These are phyloP conservation scores for Papilio protenor DNA, from an alignment of 2,888 invertebrate genomes.

Conservation along the genomic window DNA sequence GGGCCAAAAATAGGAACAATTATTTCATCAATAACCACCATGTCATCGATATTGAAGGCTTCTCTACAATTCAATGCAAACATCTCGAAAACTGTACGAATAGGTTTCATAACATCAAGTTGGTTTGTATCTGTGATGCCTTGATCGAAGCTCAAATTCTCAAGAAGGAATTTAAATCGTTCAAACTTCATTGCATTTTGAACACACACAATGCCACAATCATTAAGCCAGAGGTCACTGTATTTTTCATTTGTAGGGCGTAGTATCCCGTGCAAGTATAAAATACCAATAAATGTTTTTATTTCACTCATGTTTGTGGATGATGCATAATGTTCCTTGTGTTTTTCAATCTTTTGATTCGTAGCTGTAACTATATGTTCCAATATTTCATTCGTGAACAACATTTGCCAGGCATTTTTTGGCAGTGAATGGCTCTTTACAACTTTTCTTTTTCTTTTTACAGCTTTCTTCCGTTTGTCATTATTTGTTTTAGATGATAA, in stretches of 20 bases:
- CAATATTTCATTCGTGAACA: slow-evolving; percentile 73
- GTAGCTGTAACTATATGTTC: slow-evolving; percentile 74
- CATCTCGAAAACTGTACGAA: slow-evolving; percentile 76
- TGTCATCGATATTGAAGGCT: slow-evolving; percentile 64
- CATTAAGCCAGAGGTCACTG: slow-evolving; percentile 71
- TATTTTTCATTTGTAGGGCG: slow-evolving; percentile 71
- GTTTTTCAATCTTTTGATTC: slow-evolving; percentile 68
- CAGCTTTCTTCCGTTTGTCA: slow-evolving; percentile 57
- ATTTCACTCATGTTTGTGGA: slow-evolving; percentile 68
- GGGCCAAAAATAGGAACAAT: slow-evolving; percentile 75
- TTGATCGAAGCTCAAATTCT: slow-evolving; percentile 70
- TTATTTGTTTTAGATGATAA: slow-evolving; percentile 52
- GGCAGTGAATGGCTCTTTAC: slow-evolving; percentile 59
- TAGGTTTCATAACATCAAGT: slow-evolving; percentile 71
- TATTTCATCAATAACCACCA: slow-evolving; percentile 74
- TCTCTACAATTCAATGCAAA: slow-evolving; percentile 77
- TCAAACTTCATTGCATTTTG: slow-evolving; percentile 69
- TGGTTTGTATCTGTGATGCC: slow-evolving; percentile 62
- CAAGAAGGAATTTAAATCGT: slow-evolving; percentile 71
- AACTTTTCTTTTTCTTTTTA: slow-evolving; percentile 60
- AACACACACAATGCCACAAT: slow-evolving; percentile 67
- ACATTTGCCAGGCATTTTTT: slow-evolving; percentile 72
- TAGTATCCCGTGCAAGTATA: slow-evolving; percentile 76
- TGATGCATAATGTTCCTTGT: slow-evolving; percentile 51
- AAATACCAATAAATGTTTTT: slow-evolving; percentile 73